Conservation (phyloP, 2,113 vertebrate species). For the Verasper variegatus region DNA sequence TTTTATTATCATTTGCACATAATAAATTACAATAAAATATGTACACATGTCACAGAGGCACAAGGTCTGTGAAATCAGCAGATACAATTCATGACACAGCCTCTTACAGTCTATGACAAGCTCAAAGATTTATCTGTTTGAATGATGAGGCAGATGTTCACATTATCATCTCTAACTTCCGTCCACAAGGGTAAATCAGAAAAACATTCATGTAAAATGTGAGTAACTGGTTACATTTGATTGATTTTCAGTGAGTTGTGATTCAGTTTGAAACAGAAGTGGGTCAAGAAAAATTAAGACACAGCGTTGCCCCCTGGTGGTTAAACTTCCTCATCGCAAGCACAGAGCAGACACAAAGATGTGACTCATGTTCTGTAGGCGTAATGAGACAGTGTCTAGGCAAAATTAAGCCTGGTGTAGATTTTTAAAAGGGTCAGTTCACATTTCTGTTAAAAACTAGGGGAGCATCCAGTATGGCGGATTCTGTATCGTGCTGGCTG, state of each 20-base stretch:
- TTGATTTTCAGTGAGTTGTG: not conserved
- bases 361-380: not conserved
- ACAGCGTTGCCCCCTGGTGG: slow-evolving; percentile 57
- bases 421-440: not conserved
- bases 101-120: not conserved
- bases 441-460: no score
- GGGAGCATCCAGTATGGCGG: no score
- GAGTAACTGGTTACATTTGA: no score
- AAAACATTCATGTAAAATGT: not conserved
- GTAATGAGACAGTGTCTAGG: not conserved
- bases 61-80: not conserved
- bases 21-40: slow-evolving; percentile 56
- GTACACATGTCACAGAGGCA: slow-evolving; percentile 41
- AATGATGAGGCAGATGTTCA: not conserved
- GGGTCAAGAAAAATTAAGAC: slow-evolving; percentile 13
- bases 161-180: not conserved
- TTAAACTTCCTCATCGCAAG: not conserved
- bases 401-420: not conserved
- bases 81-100: not conserved
- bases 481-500: no score
- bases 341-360: not conserved
- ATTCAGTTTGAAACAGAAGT: not conserved
- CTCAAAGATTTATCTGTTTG: not conserved
- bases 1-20: slow-evolving; percentile 27
- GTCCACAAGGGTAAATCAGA: not conserved